Evolutionary conservation across 2,113 vertebrate genomes (phyloP), one percentile per base, ranked within the genome.

Genomic region (Emydura subglobosa): DNA sequence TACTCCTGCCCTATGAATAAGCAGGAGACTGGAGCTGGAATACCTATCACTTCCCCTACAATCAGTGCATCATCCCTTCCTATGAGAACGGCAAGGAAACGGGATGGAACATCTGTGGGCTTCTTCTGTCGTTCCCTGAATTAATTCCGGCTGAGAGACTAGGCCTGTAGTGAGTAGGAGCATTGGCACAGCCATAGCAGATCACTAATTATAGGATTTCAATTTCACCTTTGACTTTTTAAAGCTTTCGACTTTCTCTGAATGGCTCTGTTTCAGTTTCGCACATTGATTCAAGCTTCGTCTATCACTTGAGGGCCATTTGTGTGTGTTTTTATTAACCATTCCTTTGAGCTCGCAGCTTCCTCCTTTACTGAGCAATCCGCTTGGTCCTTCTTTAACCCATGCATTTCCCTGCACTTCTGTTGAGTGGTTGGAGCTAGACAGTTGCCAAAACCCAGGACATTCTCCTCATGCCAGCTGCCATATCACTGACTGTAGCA

Each of bases 31-130:
- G 7, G 5, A 91, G 0, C 4, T 51, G 47, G 1, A 12, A 42
- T 0, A 0, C 10, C n/a, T 34, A 2, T 39, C 9, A 2, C 3
- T 10, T 47, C 44, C 49, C 10, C 39, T 25, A 21, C n/a, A 82
- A 0, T 13, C 19, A 22, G 5, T 57, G 1, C 49, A 25, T 2
- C 49, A 7, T 1, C 42, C 24, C 44, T 13, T 39, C 2, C n/a
- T 31, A 1, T 6, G 4, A 0, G 1, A 6, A 42, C 21, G 6
- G 0, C 0, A 79, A 51, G 2, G 10, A 5, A 0, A 0, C 1
- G 2, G 1, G 19, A 7, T 5, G 79, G 2, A 5, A 79, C 82
- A 6, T 81, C 90, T 39, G 42, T 79, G 44, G 83, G 13, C 14
- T 47, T 82, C 82, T 84, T 1, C 0, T 72, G 1, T 2, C 39